Conservation (phyloP, 2,797 vertebrate genomes). For the Epinephelus awoara region DNA sequence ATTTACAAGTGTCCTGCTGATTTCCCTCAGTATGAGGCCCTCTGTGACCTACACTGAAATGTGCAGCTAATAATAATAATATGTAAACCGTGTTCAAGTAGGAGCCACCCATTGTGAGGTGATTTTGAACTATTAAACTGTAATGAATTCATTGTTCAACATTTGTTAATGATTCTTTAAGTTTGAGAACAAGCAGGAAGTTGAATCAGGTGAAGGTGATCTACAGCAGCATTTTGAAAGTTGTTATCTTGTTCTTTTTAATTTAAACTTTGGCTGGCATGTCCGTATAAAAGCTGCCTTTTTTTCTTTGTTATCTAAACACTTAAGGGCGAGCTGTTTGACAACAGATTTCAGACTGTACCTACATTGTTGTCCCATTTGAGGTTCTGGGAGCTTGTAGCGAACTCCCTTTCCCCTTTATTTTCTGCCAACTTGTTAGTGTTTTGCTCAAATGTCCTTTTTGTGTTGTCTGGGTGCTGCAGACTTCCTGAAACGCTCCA, state of each 20-base stretch:
- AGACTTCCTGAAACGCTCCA: conserved; percentile 37
- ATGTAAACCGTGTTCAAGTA: background rate
- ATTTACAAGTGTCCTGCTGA: conserved; percentile 29
- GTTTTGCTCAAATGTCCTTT: background rate
- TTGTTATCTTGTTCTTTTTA: background rate
- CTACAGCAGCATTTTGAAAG: background rate
- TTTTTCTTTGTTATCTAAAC: conserved; percentile 1
- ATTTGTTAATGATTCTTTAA: background rate
- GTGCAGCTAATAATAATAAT: background rate
- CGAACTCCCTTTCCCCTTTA: background rate
- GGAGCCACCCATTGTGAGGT: background rate
- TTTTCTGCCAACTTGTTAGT: background rate
- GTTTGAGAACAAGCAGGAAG: background rate
- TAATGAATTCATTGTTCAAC: background rate
- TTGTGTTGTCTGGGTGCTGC: conserved; percentile 24
- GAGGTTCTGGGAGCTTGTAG: conserved; percentile 10
- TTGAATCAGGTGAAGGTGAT: background rate
- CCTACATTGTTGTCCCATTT: conserved; percentile 2
- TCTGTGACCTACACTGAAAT: conserved; percentile 5
- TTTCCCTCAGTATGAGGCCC: conserved; percentile 18
- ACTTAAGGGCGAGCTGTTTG: background rate
- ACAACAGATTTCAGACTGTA: background rate
- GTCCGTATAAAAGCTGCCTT: background rate
- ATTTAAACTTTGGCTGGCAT: background rate
- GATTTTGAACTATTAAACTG: background rate